These are phyloP conservation scores for Melanotaenia maccullochi DNA, from an alignment of 2,797 vertebrate genomes.

Conservation along the genomic window DNA sequence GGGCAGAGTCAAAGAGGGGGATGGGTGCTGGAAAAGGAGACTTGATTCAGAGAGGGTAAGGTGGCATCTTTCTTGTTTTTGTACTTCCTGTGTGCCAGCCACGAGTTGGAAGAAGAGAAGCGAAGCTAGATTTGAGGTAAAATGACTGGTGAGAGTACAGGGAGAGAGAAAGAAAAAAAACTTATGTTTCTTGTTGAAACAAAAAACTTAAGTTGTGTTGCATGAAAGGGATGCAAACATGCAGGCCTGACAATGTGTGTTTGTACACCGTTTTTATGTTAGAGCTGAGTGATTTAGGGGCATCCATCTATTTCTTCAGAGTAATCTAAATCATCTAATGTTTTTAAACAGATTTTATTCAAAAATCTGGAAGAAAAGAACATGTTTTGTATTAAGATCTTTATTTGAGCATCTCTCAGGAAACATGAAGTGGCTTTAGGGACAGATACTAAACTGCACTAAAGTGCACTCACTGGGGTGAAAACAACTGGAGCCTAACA, in stretches of 20 bases:
- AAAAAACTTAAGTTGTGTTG: constrained; percentile 32
- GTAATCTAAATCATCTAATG: background rate
- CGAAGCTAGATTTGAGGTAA: background rate
- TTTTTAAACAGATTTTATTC: background rate
- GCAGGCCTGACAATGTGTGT: background rate
- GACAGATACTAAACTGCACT: constrained; percentile 14
- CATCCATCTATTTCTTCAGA: background rate
- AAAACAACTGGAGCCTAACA: background rate
- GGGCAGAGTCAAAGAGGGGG: constrained; percentile 9
- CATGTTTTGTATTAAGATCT: background rate
- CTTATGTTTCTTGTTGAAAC: constrained; percentile 11
- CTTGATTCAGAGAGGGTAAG: constrained; percentile 20
- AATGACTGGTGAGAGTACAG: constrained; percentile 22
- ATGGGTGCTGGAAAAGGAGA: constrained; percentile 4
- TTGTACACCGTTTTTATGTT: constrained; percentile 4
- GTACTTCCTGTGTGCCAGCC: background rate
- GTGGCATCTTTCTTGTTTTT: constrained; percentile 32
- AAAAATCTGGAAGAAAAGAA: too few relatives aligned
- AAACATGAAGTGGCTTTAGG: constrained; percentile 34
- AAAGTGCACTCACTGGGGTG: background rate
- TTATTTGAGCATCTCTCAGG: background rate
- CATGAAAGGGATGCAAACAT: constrained; percentile 8
- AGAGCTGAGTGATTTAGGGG: background rate
- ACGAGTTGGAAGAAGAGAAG: background rate
- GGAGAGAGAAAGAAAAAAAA: background rate